Percentiles rank a stretch among this genome's conserved stretches.
Conservation (phyloP, 2,888 invertebrate species). For the Drosophila leonis region DNA sequence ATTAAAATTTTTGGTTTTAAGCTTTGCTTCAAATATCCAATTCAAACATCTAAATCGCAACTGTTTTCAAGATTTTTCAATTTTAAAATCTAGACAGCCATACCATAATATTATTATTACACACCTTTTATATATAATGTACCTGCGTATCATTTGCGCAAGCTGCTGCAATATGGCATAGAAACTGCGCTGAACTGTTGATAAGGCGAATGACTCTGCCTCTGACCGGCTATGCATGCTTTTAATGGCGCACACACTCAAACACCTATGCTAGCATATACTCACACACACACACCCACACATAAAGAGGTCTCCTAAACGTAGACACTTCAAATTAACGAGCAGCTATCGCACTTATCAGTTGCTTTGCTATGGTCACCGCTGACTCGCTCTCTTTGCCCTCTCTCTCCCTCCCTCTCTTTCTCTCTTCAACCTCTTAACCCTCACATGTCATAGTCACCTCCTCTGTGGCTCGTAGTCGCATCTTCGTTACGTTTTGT, state of each 20-base stretch:
- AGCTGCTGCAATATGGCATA: conserved; percentile 30
- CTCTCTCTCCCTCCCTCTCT: background rate
- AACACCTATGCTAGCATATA: conserved; percentile 1
- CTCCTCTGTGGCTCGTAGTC: conserved; percentile 36
- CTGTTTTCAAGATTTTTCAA: background rate
- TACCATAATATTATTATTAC: background rate
- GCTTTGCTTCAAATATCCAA: background rate
- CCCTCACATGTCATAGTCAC: conserved; percentile 27
- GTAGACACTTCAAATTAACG: conserved; percentile 59
- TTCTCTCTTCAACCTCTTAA: background rate
- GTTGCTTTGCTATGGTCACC: conserved; percentile 41
- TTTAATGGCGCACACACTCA: conserved; percentile 26
- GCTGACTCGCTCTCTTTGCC: background rate
- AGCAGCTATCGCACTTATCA: conserved; percentile 57
- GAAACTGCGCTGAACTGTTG: conserved; percentile 28
- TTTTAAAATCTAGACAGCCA: too few species aligned
- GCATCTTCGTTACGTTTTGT: conserved; percentile 59
- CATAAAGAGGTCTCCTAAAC: conserved; percentile 16
- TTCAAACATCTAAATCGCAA: background rate
- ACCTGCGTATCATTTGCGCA: too few species aligned
- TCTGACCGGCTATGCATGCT: conserved; percentile 34
- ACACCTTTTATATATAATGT: background rate
- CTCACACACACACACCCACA: conserved; percentile 6
- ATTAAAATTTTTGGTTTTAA: background rate
- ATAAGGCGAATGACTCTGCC: conserved; percentile 51